These are phyloP conservation scores for Triops longicaudatus DNA, from an alignment of 1,140 invertebrate genomes.

Conservation along the genomic window DNA sequence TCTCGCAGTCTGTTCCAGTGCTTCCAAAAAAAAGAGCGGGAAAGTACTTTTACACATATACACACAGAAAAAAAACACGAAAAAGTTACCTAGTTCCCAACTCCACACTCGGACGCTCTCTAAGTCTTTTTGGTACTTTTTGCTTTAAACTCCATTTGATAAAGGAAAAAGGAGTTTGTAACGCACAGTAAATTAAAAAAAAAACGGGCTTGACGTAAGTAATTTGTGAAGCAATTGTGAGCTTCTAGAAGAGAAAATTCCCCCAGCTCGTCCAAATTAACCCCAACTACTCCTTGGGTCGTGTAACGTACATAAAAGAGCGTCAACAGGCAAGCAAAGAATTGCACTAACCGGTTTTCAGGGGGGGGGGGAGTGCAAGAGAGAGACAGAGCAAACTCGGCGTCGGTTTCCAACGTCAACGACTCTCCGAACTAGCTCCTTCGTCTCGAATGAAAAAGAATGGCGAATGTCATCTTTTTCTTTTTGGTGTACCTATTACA, in stretches of 20 bases:
- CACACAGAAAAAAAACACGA: neutral
- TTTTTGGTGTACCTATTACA: too few species aligned
- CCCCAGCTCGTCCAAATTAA: neutral
- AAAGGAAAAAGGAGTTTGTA: neutral
- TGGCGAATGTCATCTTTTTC: too few species aligned
- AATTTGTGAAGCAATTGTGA: neutral
- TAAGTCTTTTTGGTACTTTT: neutral
- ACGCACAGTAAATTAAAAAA: neutral
- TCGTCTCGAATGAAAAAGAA: too few species aligned
- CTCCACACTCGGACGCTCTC: neutral
- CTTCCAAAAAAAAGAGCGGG: neutral
- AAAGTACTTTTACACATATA: too few species aligned
- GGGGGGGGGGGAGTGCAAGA: too few species aligned
- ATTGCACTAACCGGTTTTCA: neutral
- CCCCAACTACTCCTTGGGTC: neutral
- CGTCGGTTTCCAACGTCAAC: slow-evolving; percentile 1
- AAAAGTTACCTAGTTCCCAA: neutral
- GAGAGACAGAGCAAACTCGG: neutral
- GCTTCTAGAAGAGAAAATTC: neutral
- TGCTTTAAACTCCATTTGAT: neutral
- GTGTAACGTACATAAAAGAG: neutral
- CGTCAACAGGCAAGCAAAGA: neutral
- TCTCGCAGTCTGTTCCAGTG: neutral
- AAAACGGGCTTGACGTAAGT: neutral
- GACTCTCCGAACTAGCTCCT: neutral